Evolutionary conservation across 1,140 invertebrate species (phyloP).

Genomic region (Chironomus striatipennis): DNA sequence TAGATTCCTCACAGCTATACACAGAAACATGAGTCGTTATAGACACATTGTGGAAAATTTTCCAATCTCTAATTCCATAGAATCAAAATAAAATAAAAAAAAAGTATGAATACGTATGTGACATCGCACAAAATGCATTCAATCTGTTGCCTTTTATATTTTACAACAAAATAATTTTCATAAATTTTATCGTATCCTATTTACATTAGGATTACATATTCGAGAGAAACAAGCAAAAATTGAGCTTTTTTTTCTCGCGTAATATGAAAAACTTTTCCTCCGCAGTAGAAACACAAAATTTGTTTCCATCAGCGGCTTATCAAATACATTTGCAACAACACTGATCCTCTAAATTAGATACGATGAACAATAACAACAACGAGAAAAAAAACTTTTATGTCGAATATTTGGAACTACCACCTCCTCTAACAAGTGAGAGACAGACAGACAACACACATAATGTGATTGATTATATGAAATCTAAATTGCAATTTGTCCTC

Average conservation of each 20-base stretch:
- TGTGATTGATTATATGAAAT: conserved; percentile 18
- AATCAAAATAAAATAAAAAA: too few species aligned
- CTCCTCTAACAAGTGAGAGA: background rate
- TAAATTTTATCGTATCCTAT: background rate
- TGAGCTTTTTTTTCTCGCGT: background rate
- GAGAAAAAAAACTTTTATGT: background rate
- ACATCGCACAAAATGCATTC: background rate
- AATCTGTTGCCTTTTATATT: background rate
- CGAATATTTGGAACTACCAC: background rate
- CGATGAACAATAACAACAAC: background rate
- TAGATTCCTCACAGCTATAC: too few species aligned
- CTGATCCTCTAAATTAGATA: background rate
- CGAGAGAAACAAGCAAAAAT: too few species aligned
- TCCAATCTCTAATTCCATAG: background rate
- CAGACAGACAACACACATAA: background rate
- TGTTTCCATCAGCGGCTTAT: background rate
- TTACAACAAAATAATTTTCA: too few species aligned
- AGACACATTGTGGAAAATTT: background rate
- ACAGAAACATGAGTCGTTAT: background rate
- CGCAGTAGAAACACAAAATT: background rate
- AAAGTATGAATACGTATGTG: background rate
- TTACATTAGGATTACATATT: background rate
- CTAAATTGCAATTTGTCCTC: conserved; percentile 1
- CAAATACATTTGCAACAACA: background rate
- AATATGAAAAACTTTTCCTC: background rate